Evolutionary conservation across 2,888 invertebrate genomes (phyloP), one percentile per base, ranked within the genome.

Genomic region (Cryptops parisi): DNA sequence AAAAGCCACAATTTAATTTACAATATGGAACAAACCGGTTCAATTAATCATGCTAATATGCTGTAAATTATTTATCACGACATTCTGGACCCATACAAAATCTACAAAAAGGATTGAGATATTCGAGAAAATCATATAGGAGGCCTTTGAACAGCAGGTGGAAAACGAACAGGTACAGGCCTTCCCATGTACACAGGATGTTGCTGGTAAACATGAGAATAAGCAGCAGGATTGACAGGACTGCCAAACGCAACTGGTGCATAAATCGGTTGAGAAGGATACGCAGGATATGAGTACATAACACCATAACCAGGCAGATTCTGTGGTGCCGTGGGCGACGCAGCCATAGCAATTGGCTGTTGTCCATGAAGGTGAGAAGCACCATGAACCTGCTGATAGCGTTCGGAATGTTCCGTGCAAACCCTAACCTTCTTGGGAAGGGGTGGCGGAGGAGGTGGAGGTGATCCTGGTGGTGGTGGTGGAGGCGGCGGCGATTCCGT

Each of bases 371-470:
- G 19, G 17, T 54, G 54, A n/a, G 39, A 12, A n/a, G 53, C 40
- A n/a, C 40, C 23, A 5, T 48, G 38, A 23, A 52, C 22, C 6
- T 54, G 54, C 22, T 55, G 51, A 23, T 40, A 46, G 15, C 27
- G 52, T 19, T 52, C 46, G 6, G 43, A 5, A n/a, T 12, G n/a
- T 23, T 50, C 41, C 17, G 49, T 22, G n/a, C 39, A 3, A 1
- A 44, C 43, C 12, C 45, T 40, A 3, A 27, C 46, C 24, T 54
- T 51, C 40, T 56, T 55, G 39, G 44, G 48, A 52, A 55, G 51
- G 40, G 58, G 57, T 39, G 57, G 57, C 17, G 52, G 59, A 2
- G 58, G 58, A n/a, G 56, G 56, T 2, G 53, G 57, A 19, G 57
- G 52, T 12, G 53, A 54, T 23, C 52, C 51, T 9, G 55, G 54